A percentile compares a stretch with the other conserved stretches of the same genome.
These are phyloP conservation scores for Diceros bicornis DNA, from an alignment of 2,797 vertebrate species.

Conservation along the genomic window DNA sequence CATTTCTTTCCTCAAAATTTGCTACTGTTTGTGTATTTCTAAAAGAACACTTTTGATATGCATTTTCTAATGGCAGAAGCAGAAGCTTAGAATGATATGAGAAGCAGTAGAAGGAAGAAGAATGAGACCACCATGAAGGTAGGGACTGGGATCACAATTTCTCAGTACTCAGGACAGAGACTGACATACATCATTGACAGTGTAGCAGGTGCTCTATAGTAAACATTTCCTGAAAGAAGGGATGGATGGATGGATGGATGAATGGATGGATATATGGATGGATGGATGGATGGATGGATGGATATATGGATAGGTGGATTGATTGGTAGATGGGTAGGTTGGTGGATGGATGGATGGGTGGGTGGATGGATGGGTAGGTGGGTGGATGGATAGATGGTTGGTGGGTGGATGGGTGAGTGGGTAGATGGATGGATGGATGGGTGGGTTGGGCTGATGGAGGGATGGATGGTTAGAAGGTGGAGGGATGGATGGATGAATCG, in stretches of 20 bases:
- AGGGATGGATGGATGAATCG: too few species aligned
- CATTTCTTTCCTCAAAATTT: conserved; percentile 10
- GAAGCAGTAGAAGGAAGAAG: background rate
- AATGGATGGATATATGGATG: background rate
- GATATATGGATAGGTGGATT: too few species aligned
- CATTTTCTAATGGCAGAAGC: background rate
- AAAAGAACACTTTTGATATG: background rate
- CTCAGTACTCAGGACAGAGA: background rate
- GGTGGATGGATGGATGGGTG: too few species aligned
- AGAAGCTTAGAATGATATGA: background rate
- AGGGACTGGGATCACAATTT: background rate
- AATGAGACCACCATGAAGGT: background rate
- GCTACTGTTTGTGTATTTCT: background rate
- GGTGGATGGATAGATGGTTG: too few species aligned
- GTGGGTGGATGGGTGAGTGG: too few species aligned
- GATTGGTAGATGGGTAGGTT: too few species aligned
- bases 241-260: too few species aligned
- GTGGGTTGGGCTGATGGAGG: too few species aligned
- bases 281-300: background rate
- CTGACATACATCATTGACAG: background rate
- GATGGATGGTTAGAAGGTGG: too few species aligned
- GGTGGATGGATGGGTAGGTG: too few species aligned
- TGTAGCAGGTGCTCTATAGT: too few species aligned
- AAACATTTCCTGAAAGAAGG: background rate
- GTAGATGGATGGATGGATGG: too few species aligned